Evolutionary conservation across 2,888 invertebrate genomes (phyloP).

Genomic region (Drosophila mettleri): DNA sequence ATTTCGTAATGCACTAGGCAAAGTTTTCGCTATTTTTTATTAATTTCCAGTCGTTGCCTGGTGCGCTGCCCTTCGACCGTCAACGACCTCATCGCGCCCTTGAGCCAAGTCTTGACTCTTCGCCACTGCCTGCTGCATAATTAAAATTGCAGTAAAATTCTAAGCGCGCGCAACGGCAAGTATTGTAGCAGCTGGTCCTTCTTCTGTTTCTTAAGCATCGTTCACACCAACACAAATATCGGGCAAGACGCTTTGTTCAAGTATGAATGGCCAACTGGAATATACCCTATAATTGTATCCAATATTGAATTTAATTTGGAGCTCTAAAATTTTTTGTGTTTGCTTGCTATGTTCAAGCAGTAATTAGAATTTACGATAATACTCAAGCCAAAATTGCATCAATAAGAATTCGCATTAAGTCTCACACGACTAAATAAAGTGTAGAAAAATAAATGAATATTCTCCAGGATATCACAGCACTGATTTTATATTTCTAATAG

Average conservation of each 20-base stretch:
- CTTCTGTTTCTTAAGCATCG: conserved; percentile 13
- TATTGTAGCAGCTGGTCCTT: conserved; percentile 25
- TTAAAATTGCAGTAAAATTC: conserved; percentile 73
- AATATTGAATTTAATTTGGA: background rate
- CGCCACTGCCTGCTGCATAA: conserved; percentile 61
- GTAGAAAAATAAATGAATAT: too few relatives aligned
- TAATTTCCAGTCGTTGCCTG: conserved; percentile 59
- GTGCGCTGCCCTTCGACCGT: conserved; percentile 14
- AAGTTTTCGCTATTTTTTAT: conserved; percentile 74
- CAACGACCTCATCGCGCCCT: conserved; percentile 52
- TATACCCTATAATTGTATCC: background rate
- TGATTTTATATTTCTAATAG: background rate
- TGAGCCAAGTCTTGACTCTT: conserved; percentile 40
- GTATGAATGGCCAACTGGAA: background rate
- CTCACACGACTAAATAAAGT: too few relatives aligned
- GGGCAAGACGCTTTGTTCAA: background rate
- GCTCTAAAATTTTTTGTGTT: background rate
- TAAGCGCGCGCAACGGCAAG: conserved; percentile 47
- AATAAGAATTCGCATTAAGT: too few relatives aligned
- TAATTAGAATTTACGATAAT: too few relatives aligned
- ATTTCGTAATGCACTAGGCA: conserved; percentile 61
- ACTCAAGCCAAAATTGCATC: too few relatives aligned
- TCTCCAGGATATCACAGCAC: background rate
- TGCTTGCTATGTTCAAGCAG: background rate
- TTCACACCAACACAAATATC: conserved; percentile 24